These are phyloP conservation scores for Rhea pennata DNA, from an alignment of 2,113 vertebrate genomes.

Conservation along the genomic window DNA sequence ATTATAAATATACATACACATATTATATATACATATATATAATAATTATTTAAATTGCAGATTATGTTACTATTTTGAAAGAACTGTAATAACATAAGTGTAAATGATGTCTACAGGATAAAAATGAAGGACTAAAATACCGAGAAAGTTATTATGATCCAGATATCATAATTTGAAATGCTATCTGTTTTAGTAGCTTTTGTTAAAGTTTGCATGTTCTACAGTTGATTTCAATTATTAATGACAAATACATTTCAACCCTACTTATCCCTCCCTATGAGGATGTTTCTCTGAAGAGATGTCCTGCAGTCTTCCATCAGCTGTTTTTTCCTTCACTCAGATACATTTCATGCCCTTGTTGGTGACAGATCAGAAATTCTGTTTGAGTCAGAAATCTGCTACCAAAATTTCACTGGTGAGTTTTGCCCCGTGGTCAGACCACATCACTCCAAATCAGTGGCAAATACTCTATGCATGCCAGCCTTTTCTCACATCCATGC, in stretches of 20 bases:
- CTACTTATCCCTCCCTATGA: not conserved
- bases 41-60: not conserved
- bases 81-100: not conserved
- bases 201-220: not conserved
- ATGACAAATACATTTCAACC: not conserved
- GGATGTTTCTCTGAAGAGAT: not conserved
- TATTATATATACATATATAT: too few relatives aligned
- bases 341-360: not conserved
- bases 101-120: not conserved
- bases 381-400: not conserved
- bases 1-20: too few relatives aligned
- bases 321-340: not conserved
- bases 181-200: not conserved
- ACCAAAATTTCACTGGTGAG: not conserved
- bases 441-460: not conserved
- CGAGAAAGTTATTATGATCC: not conserved
- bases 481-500: not conserved
- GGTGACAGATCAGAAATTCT: not conserved
- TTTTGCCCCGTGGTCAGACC: not conserved
- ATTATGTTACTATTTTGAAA: not conserved
- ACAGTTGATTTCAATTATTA: not conserved
- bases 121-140: not conserved
- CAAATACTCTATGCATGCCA: not conserved
- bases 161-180: not conserved
- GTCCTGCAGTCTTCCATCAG: not conserved